Conservation (phyloP, 1,140 invertebrate species). For the Drosophila lacteicornis region DNA sequence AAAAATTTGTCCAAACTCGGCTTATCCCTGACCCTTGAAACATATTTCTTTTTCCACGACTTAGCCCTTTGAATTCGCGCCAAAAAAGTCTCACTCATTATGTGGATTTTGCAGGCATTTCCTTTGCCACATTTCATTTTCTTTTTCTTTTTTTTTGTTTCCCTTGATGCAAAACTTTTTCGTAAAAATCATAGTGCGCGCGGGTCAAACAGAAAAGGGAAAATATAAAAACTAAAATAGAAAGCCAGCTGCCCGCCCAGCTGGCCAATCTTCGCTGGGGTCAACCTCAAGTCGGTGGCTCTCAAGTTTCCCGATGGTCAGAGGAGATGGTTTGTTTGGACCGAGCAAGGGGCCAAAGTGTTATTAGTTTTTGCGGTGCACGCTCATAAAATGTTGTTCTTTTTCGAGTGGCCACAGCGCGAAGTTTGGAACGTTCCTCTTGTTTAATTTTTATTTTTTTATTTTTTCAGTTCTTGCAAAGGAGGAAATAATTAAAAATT, state of each 20-base stretch:
- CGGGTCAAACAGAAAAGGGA: conserved; percentile 14
- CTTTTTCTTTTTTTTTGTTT: conserved; percentile 11
- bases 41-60: conserved; percentile 13
- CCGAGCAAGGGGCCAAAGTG: conserved; percentile 56
- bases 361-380: conserved; percentile 79
- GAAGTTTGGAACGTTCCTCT: conserved; percentile 60
- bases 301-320: conserved; percentile 54
- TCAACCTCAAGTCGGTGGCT: conserved; percentile 72
- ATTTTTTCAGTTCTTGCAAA: conserved; percentile 30
- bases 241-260: conserved; percentile 49
- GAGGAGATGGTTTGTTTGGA: conserved; percentile 24
- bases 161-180: conserved; percentile 41
- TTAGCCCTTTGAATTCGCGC: conserved; percentile 21
- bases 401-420: conserved; percentile 59
- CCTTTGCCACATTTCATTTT: conserved; percentile 35
- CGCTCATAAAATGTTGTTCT: conserved; percentile 78
- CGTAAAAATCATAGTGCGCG: conserved; percentile 24
- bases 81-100: conserved; percentile 44
- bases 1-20: background rate
- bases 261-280: conserved; percentile 61
- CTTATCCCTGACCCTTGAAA: conserved; percentile 9
- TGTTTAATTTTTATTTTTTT: conserved; percentile 27
- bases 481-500: conserved; percentile 78
- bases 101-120: conserved; percentile 44
- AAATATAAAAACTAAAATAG: conserved; percentile 31